phyloP scores from a whole-genome alignment of 2,113 vertebrate genomes.

The Tretioscincus oriximinensis region DNA sequence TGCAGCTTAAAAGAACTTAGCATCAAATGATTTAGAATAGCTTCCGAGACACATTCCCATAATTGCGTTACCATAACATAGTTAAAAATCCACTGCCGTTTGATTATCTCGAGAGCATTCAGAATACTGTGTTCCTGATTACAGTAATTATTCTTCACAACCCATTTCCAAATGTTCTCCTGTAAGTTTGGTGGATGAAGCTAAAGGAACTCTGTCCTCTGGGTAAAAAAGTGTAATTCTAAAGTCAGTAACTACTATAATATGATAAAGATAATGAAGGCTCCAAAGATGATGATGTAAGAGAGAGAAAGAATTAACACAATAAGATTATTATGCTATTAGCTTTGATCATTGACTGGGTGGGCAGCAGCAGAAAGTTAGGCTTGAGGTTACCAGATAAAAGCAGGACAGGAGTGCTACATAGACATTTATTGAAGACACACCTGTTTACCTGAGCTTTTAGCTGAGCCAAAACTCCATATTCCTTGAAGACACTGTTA shows the following conservation, averaged over 20 bases:
- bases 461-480: no score
- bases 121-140: constrained; percentile 28
- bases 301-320: constrained; percentile 1
- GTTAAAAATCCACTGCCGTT: constrained; percentile 13
- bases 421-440: no score
- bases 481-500: no score
- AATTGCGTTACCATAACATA: constrained; percentile 20
- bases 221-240: background rate
- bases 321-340: no score
- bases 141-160: background rate
- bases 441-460: no score
- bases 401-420: no score
- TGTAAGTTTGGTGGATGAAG: constrained; percentile 1
- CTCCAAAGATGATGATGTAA: constrained; percentile 8
- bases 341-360: no score
- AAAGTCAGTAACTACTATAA: constrained; percentile 1
- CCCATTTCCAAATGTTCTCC: background rate
- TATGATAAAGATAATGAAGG: background rate
- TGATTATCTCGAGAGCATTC: constrained; percentile 23
- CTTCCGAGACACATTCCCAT: constrained; percentile 19
- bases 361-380: no score
- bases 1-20: constrained; percentile 24
- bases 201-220: background rate
- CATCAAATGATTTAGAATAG: constrained; percentile 29
- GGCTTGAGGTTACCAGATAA: no score